phyloP scores from a whole-genome alignment of 2,888 invertebrate species.

The Leptopilina myrica region DNA sequence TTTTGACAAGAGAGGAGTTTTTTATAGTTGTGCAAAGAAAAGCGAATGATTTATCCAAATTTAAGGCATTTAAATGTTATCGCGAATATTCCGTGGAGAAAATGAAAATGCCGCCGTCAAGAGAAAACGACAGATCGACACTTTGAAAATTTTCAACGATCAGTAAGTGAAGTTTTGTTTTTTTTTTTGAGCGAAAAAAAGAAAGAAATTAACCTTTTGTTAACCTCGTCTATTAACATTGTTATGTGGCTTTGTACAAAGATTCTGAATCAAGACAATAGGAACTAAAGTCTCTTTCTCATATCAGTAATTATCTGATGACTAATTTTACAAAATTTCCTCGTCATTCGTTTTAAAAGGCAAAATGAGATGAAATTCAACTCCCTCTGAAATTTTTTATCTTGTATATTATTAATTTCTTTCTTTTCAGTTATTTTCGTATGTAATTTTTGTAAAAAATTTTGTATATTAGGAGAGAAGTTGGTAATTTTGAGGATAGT shows the following conservation, averaged over 20 bases:
- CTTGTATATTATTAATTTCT: no score
- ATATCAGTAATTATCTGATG: background rate
- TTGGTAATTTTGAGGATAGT: background rate
- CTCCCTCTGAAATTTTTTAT: background rate
- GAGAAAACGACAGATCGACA: slow-evolving; percentile 87
- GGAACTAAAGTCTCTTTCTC: background rate
- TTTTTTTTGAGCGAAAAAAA: slow-evolving; percentile 13
- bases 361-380: background rate
- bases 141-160: slow-evolving; percentile 89
- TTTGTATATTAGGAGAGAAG: background rate
- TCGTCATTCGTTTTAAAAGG: background rate
- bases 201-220: slow-evolving; percentile 50
- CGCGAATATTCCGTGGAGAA: slow-evolving; percentile 76
- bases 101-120: slow-evolving; percentile 75
- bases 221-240: slow-evolving; percentile 63
- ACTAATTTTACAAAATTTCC: slow-evolving; percentile 1
- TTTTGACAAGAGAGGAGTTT: slow-evolving; percentile 61
- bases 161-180: slow-evolving; percentile 80
- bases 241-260: slow-evolving; percentile 4
- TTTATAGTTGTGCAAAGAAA: slow-evolving; percentile 68
- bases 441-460: background rate
- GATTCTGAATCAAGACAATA: slow-evolving; percentile 20
- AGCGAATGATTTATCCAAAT: slow-evolving; percentile 74
- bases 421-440: background rate
- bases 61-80: slow-evolving; percentile 75